A percentile compares a stretch with the other conserved stretches of the same genome.
phyloP scores from a whole-genome alignment of 2,113 vertebrate genomes.

The Narcine bancroftii region DNA sequence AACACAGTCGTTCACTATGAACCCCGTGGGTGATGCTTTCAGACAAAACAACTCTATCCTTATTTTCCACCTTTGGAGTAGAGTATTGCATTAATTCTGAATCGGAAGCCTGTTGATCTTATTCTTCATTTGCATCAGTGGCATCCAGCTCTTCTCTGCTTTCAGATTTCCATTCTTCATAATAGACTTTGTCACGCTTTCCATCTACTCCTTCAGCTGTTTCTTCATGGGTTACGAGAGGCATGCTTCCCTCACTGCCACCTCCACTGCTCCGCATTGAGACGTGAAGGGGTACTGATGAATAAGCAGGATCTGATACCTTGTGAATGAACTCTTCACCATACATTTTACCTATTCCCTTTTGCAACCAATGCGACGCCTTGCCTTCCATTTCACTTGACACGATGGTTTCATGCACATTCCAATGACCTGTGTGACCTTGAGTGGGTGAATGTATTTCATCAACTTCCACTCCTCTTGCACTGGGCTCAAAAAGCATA shows the following conservation, averaged over 20 bases:
- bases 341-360: background rate
- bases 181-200: conserved; percentile 38
- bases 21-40: conserved; percentile 49
- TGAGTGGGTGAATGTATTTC: background rate
- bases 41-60: conserved; percentile 60
- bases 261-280: conserved; percentile 40
- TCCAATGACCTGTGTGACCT: background rate
- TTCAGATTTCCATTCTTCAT: conserved; percentile 41
- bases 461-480: no score
- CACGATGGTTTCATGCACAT: conserved; percentile 26
- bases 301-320: conserved; percentile 55
- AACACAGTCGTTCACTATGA: conserved; percentile 68
- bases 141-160: conserved; percentile 39
- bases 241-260: conserved; percentile 44
- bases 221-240: conserved; percentile 39
- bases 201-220: conserved; percentile 40
- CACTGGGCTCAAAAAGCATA: background rate
- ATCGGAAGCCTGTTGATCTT: conserved; percentile 38
- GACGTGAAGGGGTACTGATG: conserved; percentile 67
- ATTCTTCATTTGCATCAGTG: conserved; percentile 35
- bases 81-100: conserved; percentile 46
- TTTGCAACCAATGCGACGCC: background rate
- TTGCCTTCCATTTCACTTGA: background rate
- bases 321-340: background rate
- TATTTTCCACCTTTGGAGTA: conserved; percentile 51